A percentile compares a stretch with the other conserved stretches of the same genome.
Evolutionary conservation across 2,888 invertebrate species (phyloP).

Genomic region (Saturnia pavonia): DNA sequence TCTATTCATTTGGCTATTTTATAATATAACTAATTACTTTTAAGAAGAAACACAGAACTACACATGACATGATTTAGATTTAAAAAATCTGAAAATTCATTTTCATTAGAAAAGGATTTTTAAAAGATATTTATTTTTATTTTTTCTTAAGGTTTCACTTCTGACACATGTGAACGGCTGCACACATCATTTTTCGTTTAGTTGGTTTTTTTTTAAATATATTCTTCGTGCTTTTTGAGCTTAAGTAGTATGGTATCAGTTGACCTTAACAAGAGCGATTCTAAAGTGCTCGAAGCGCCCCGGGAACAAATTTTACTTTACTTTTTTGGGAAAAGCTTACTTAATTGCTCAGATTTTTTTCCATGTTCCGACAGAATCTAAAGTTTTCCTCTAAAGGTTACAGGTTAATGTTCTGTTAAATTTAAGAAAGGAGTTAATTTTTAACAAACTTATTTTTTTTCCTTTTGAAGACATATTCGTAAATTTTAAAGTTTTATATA

Average conservation of each 20-base stretch:
- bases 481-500: neutral
- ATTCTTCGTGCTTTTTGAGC: neutral
- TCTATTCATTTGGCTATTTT: too few species aligned
- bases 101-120: too few species aligned
- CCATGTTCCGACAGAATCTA: constrained; percentile 29
- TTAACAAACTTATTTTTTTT: neutral
- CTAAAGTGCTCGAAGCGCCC: constrained; percentile 43
- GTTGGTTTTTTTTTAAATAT: too few species aligned
- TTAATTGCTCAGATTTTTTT: constrained; percentile 55
- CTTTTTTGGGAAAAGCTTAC: constrained; percentile 45
- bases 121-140: too few species aligned
- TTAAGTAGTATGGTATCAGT: neutral
- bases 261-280: constrained; percentile 31
- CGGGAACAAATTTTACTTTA: constrained; percentile 39
- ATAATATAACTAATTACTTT: too few species aligned
- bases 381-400: constrained; percentile 25
- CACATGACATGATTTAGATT: too few species aligned
- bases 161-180: too few species aligned
- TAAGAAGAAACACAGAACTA: too few species aligned
- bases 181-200: too few species aligned
- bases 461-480: neutral
- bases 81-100: too few species aligned
- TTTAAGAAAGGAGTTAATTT: constrained; percentile 1
- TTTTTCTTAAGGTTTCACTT: too few species aligned
- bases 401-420: constrained; percentile 8